A percentile compares a stretch with the other conserved stretches of the same genome.
phyloP scores from a whole-genome alignment of 2,888 invertebrate genomes.

The Chrysolina haemoptera region DNA sequence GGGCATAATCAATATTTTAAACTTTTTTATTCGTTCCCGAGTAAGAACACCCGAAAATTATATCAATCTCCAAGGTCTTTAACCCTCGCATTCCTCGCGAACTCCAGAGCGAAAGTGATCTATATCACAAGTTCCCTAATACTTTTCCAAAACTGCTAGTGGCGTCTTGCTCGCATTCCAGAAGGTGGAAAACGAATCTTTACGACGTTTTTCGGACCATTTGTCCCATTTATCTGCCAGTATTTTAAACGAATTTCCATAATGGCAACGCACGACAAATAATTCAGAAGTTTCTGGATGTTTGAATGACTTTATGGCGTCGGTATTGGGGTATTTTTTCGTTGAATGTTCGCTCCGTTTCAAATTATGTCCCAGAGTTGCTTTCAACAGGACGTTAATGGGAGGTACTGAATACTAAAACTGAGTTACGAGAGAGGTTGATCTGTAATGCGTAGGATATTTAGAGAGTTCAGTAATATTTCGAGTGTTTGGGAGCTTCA shows the following conservation, averaged over 20 bases:
- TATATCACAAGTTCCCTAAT: slow-evolving; percentile 42
- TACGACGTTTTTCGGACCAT: slow-evolving; percentile 63
- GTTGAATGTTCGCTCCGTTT: slow-evolving; percentile 34
- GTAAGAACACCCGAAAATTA: neutral
- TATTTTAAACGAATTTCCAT: slow-evolving; percentile 63
- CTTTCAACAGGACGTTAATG: slow-evolving; percentile 27
- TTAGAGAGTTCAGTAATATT: too few species aligned
- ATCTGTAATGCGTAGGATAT: neutral
- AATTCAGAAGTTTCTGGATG: slow-evolving; percentile 55
- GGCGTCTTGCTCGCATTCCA: slow-evolving; percentile 42
- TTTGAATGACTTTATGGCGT: slow-evolving; percentile 50
- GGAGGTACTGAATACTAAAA: slow-evolving; percentile 17
- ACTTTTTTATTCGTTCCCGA: neutral
- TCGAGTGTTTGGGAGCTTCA: too few species aligned
- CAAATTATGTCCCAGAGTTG: slow-evolving; percentile 33
- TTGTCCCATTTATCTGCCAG: slow-evolving; percentile 62
- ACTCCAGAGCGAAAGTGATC: slow-evolving; percentile 35
- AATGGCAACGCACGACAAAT: slow-evolving; percentile 61
- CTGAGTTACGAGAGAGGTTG: slow-evolving; percentile 24
- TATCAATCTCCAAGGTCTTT: slow-evolving; percentile 10
- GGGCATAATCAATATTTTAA: too few species aligned
- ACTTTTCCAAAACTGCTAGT: slow-evolving; percentile 39
- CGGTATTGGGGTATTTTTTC: slow-evolving; percentile 47
- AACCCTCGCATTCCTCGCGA: slow-evolving; percentile 14
- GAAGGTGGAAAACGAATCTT: slow-evolving; percentile 53